Base-by-base conservation (phyloP, 2,888 invertebrate genomes). In the Nesidiocoris tenuis region DNA sequence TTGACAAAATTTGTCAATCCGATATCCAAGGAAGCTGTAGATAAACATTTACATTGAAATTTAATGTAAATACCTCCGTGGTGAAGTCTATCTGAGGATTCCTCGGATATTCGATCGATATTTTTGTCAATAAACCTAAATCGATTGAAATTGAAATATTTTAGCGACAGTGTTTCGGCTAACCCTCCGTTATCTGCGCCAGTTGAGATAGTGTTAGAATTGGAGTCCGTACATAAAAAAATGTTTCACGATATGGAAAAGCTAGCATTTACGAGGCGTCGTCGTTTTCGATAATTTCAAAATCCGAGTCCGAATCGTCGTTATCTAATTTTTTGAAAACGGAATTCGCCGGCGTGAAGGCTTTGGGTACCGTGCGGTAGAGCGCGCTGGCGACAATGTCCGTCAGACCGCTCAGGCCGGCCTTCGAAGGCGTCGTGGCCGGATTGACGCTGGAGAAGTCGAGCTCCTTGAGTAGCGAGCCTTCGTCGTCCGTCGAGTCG, bases 251-350 rank as follows among this genome's bases (percentile, higher is more conserved):
- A n/a, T n/a, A 59, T 22, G 18, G 17, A 70, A 70, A 70, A 54
- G 70, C 24, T 56, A 57, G 19, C 59, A 18, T 63, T 39, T 75
- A 75, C 56, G 74, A 75, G 19, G 74, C 66, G 17, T 75, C 75
- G 39, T 75, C 75, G 12, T 17, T 75, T 17, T 78, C 77, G 39
- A 78, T 78, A 17, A 78, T 78, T 77, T 78, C 78, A 67, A 78
- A 78, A 7, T 78, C 78, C 17, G 75, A 76, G 68, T 77, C 77
- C 12, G 74, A 76, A 12, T 78, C 78, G 1, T 66, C 72, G 21
- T 77, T 67, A 18, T 74, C 54, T 12, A 66, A 57, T 17, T 61
- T 68, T 19, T 70, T 63, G n/a, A 74, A 74, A 7, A 66, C 65
- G 16, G 75, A 68, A 39, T 67, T 68, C 3, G 68, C 24, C 21